These are phyloP conservation scores for Archocentrus centrarchus DNA, from an alignment of 2,113 vertebrate species.

Conservation along the genomic window DNA sequence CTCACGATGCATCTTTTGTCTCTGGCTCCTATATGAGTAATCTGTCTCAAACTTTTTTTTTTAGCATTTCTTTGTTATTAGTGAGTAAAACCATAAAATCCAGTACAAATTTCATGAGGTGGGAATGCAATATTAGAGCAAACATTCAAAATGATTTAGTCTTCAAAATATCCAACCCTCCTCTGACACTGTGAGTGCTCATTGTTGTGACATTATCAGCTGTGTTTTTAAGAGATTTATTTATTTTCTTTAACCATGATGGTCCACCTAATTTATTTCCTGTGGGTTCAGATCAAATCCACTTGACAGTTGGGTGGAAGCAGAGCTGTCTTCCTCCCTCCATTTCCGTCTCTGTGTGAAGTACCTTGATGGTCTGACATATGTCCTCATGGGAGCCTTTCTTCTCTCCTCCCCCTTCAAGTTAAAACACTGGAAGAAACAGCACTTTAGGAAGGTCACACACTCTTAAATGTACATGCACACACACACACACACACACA, in stretches of 20 bases:
- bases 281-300: background rate
- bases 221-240: background rate
- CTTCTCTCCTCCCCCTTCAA: constrained; percentile 8
- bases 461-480: background rate
- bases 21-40: background rate
- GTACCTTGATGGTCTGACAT: constrained; percentile 27
- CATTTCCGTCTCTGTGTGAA: constrained; percentile 8
- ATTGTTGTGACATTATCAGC: background rate
- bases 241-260: background rate
- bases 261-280: background rate
- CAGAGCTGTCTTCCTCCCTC: background rate
- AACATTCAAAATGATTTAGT: background rate
- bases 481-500: background rate
- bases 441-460: constrained; percentile 50
- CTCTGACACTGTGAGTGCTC: background rate
- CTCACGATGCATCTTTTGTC: background rate
- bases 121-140: background rate
- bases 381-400: constrained; percentile 39
- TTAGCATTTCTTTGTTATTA: background rate
- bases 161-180: background rate
- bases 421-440: constrained; percentile 41
- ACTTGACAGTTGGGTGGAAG: background rate
- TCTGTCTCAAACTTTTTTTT: background rate
- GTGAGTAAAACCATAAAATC: background rate
- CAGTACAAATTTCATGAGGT: background rate